Percentiles rank a stretch among this genome's conserved stretches.
Evolutionary conservation across 2,797 vertebrate species (phyloP).

Genomic region (Myripristis jacobus): DNA sequence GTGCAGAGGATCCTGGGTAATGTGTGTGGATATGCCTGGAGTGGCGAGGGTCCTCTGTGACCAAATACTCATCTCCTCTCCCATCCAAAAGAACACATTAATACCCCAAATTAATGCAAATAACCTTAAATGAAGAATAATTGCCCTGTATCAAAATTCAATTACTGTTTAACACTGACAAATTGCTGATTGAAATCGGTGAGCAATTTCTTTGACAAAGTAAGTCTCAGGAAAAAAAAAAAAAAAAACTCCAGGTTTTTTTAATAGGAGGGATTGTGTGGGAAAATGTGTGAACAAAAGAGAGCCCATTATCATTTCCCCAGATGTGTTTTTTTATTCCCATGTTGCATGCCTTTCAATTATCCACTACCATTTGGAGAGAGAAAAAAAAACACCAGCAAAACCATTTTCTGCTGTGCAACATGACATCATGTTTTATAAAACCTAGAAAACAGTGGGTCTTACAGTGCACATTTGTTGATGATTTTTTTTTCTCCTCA

Average conservation of each 20-base stretch:
- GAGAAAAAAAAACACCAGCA: too few species aligned
- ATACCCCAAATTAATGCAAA: conserved; percentile 83
- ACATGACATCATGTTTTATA: too few species aligned
- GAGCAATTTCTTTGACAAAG: conserved; percentile 64
- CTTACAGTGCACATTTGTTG: too few species aligned
- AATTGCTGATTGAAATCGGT: conserved; percentile 70
- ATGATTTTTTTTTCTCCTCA: too few species aligned
- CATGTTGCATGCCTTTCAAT: too few species aligned
- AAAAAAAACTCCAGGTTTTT: conserved; percentile 9
- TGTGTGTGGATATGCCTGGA: conserved; percentile 56
- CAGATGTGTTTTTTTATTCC: neutral
- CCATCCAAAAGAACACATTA: conserved; percentile 77
- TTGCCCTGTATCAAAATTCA: conserved; percentile 81
- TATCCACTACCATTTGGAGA: too few species aligned
- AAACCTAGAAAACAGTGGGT: too few species aligned
- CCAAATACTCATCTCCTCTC: conserved; percentile 68
- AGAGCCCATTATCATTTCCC: neutral
- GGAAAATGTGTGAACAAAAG: conserved; percentile 41
- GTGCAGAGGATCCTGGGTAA: conserved; percentile 49
- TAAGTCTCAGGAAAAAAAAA: neutral
- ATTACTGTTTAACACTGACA: conserved; percentile 79
- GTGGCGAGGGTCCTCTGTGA: conserved; percentile 70
- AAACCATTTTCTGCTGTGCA: too few species aligned
- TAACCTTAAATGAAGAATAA: conserved; percentile 83
- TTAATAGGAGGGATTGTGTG: conserved; percentile 26